Base-by-base conservation (phyloP, 2,888 invertebrate genomes). In the Mamestra brassicae region DNA sequence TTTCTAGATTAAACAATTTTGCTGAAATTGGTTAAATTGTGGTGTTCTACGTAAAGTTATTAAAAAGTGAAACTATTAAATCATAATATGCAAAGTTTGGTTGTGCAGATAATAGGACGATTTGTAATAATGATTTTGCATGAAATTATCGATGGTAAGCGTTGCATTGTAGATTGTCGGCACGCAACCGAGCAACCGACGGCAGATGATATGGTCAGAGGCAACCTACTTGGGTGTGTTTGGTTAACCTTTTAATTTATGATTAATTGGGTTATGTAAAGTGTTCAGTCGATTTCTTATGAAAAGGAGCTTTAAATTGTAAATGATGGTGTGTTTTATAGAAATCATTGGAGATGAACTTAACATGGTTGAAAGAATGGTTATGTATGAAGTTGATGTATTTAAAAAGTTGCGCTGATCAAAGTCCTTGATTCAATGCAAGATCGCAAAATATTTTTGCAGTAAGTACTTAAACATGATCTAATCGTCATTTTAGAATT, bases 51-150 rank as follows among this genome's bases (percentile, higher is more conserved):
- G n/a, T 3, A 36, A 45, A 62, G 13, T 26, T 13, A 76, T 5
- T 50, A 42, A 34, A 10, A 60, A 73, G 73, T 67, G 71, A 83
- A 81, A 81, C 68, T 71, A 38, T 50, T 66, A 52, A 81, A 83
- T 78, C 26, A 55, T 67, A 78, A 55, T 64, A 78, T 83, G 57
- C 74, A 64, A 54, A 63, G 60, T 67, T 74, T 26, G 38, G 17
- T 45, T 83, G 66, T 36, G 64, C 54, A 71, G 60, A 72, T 82
- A 82, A 81, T 67, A 42, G 47, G 50, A 36, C n/a, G 68, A 66
- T 81, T 83, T 74, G 65, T 71, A 50, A 79, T 83, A 79, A 82
- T 80, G 64, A 70, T 70, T 57, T 80, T 80, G 80, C 60, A 63
- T 72, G 54, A 62, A 62, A 83, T 75, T 72, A 66, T 61, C 47